Percentiles rank a stretch among this genome's conserved stretches.
Evolutionary conservation across 2,113 vertebrate species (phyloP).

Genomic region (Poeciliopsis turrubarensis): DNA sequence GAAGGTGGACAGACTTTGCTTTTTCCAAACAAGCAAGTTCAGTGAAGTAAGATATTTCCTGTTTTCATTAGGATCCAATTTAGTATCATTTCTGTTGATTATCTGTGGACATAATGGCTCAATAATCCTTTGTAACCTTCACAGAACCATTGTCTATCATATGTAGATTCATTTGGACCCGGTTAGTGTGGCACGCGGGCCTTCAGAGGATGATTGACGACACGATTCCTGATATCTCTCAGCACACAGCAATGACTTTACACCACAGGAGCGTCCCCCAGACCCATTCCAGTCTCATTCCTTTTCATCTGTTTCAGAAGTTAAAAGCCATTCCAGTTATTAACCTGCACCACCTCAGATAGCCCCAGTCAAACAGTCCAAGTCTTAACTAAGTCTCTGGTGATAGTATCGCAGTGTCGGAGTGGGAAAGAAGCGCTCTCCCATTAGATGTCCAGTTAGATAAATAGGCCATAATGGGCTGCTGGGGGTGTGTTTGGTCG

Average conservation of each 20-base stretch:
- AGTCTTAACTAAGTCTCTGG: slow-evolving; percentile 59
- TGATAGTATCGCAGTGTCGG: slow-evolving; percentile 64
- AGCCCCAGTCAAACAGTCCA: slow-evolving; percentile 46
- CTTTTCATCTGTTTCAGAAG: slow-evolving; percentile 53
- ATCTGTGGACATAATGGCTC: neutral
- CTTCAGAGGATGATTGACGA: slow-evolving; percentile 6
- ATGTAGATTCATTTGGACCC: neutral
- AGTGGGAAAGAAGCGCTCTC: slow-evolving; percentile 70
- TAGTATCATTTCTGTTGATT: neutral
- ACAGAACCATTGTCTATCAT: neutral
- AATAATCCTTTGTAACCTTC: neutral
- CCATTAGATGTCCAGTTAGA: slow-evolving; percentile 76
- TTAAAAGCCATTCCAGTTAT: slow-evolving; percentile 65
- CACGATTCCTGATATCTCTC: slow-evolving; percentile 2
- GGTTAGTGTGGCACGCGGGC: neutral
- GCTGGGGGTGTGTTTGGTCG: slow-evolving; percentile 69
- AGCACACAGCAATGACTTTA: slow-evolving; percentile 7
- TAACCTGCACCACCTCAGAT: slow-evolving; percentile 58
- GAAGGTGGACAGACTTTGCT: neutral
- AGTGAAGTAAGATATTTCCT: neutral
- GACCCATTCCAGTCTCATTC: slow-evolving; percentile 41
- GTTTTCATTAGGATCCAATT: neutral
- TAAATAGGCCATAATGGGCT: slow-evolving; percentile 76
- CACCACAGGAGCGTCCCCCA: slow-evolving; percentile 21
- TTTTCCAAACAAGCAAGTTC: neutral